A percentile compares a stretch with the other conserved stretches of the same genome.
These are phyloP conservation scores for Sebastes itinus DNA, from an alignment of 2,797 vertebrate species.

Conservation along the genomic window DNA sequence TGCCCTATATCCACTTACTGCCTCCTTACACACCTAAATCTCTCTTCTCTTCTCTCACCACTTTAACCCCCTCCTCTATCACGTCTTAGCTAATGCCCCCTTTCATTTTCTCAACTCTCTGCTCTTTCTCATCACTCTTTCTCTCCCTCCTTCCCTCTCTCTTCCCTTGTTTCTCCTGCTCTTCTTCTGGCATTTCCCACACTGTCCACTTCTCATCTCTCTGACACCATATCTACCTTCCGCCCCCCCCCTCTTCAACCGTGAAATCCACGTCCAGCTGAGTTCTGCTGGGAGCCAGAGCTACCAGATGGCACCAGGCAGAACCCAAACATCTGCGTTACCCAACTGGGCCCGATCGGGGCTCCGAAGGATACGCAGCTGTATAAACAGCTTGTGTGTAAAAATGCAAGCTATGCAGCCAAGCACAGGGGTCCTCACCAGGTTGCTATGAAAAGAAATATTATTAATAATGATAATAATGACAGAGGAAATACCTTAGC, in stretches of 20 bases:
- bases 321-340: conserved; percentile 68
- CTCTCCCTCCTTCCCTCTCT: background rate
- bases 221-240: conserved; percentile 48
- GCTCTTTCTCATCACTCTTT: conserved; percentile 10
- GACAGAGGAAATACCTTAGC: conserved; percentile 66
- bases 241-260: conserved; percentile 34
- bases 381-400: conserved; percentile 77
- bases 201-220: conserved; percentile 9
- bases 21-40: conserved; percentile 33
- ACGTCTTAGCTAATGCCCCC: conserved; percentile 14
- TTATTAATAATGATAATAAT: conserved; percentile 75
- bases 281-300: conserved; percentile 60
- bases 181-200: conserved; percentile 17
- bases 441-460: conserved; percentile 66
- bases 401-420: conserved; percentile 75
- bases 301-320: conserved; percentile 76
- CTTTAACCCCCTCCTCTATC: conserved; percentile 15
- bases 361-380: conserved; percentile 74
- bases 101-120: conserved; percentile 25
- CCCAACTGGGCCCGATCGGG: conserved; percentile 51
- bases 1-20: conserved; percentile 21
- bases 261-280: conserved; percentile 58
- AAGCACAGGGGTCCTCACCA: conserved; percentile 61
- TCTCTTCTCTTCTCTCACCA: conserved; percentile 20
- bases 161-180: background rate